phyloP scores from a whole-genome alignment of 92 coral and sea anemone species.

The Zoanthus sansibaricus region DNA sequence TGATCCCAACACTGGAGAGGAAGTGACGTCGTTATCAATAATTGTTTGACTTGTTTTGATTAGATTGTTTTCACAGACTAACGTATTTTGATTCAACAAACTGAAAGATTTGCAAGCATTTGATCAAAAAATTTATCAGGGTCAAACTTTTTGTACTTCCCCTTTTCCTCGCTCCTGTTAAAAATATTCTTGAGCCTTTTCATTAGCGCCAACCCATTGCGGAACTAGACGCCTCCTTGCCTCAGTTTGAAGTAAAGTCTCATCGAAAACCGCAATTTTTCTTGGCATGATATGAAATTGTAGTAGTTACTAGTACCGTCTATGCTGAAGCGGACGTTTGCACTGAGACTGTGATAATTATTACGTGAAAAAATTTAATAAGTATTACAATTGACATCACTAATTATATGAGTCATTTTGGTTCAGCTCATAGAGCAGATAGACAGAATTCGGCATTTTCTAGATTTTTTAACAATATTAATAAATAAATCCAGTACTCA shows the following conservation, averaged over 20 bases:
- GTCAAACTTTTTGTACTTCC: no score
- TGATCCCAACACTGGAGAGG: background rate
- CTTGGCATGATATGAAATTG: slow-evolving; percentile 3
- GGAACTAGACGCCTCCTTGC: background rate
- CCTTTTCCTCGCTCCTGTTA: no score
- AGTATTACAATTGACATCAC: no score
- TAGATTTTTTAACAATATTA: no score
- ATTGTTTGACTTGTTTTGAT: background rate
- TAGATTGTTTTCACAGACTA: background rate
- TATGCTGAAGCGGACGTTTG: background rate
- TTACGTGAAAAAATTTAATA: no score
- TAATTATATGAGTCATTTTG: no score
- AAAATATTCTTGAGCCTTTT: background rate
- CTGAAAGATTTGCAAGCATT: background rate
- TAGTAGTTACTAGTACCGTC: background rate
- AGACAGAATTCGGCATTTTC: no score
- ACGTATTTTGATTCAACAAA: background rate
- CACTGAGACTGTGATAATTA: no score
- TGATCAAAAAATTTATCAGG: no score
- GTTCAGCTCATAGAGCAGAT: no score
- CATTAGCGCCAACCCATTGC: background rate
- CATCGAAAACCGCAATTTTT: background rate
- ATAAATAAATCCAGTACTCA: no score
- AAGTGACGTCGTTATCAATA: slow-evolving; percentile 13
- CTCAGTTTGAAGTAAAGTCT: background rate